phyloP scores from a whole-genome alignment of 2,797 vertebrate species.

The Poecile montanus region DNA sequence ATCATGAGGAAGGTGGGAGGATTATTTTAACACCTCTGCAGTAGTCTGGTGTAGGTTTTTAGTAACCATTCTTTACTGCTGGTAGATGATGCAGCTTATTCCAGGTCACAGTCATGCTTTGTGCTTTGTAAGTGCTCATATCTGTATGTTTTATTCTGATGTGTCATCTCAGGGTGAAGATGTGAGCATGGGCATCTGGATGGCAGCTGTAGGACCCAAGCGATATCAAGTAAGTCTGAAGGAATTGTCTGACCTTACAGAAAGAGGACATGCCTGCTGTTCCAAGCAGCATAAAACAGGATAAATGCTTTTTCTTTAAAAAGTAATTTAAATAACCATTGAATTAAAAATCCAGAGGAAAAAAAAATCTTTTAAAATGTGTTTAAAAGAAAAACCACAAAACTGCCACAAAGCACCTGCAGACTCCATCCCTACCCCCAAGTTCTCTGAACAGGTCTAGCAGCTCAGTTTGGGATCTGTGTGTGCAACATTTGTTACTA shows the following conservation, averaged over 20 bases:
- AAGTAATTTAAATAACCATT: background rate
- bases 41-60: background rate
- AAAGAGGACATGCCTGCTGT: background rate
- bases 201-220: slow-evolving; percentile 94
- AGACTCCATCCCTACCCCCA: background rate
- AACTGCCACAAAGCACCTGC: background rate
- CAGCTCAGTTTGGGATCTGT: background rate
- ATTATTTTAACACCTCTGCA: background rate
- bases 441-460: background rate
- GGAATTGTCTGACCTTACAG: background rate
- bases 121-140: background rate
- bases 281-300: background rate
- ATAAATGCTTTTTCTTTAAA: background rate
- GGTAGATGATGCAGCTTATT: background rate
- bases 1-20: background rate
- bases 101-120: background rate
- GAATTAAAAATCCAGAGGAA: background rate
- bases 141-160: background rate
- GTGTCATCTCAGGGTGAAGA: slow-evolving; percentile 88
- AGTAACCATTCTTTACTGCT: background rate
- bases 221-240: slow-evolving; percentile 81
- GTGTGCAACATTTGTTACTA: background rate
- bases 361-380: background rate
- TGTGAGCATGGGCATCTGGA: slow-evolving; percentile 99
- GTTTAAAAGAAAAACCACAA: background rate